phyloP scores from a whole-genome alignment of 2,113 vertebrate species.

The Malurus melanocephalus region DNA sequence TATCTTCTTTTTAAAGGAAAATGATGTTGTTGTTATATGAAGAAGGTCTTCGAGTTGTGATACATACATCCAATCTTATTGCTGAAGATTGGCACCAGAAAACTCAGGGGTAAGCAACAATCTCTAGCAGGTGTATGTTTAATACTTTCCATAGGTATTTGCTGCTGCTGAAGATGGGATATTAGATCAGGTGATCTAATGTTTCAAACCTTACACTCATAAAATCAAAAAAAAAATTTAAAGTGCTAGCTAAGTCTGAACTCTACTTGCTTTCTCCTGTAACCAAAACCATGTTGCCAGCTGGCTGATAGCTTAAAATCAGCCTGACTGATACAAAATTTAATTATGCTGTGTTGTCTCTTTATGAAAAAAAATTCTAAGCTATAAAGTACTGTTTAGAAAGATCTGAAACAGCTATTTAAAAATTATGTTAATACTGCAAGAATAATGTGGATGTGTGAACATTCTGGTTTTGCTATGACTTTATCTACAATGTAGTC shows the following conservation, averaged over 20 bases:
- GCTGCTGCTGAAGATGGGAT: background rate
- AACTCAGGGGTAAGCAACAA: conserved; percentile 86
- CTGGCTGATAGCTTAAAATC: background rate
- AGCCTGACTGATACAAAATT: background rate
- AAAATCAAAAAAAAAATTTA: background rate
- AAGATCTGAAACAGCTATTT: background rate
- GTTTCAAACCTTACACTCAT: background rate
- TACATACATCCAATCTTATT: conserved; percentile 95
- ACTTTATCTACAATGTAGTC: background rate
- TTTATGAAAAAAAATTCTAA: background rate
- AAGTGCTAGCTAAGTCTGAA: background rate
- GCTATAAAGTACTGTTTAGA: background rate
- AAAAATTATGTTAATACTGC: background rate
- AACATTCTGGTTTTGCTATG: background rate
- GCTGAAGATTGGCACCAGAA: conserved; percentile 96
- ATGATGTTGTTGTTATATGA: conserved; percentile 96
- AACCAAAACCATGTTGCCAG: background rate
- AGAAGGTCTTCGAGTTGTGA: conserved; percentile 93
- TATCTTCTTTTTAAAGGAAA: conserved; percentile 75
- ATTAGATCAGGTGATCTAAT: background rate
- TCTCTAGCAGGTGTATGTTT: background rate
- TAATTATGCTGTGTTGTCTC: background rate
- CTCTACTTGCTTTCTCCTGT: background rate
- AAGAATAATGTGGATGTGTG: background rate
- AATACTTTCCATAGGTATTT: background rate